Evolutionary conservation across 1,140 invertebrate species (phyloP).

Genomic region (Drosophila dunni): DNA sequence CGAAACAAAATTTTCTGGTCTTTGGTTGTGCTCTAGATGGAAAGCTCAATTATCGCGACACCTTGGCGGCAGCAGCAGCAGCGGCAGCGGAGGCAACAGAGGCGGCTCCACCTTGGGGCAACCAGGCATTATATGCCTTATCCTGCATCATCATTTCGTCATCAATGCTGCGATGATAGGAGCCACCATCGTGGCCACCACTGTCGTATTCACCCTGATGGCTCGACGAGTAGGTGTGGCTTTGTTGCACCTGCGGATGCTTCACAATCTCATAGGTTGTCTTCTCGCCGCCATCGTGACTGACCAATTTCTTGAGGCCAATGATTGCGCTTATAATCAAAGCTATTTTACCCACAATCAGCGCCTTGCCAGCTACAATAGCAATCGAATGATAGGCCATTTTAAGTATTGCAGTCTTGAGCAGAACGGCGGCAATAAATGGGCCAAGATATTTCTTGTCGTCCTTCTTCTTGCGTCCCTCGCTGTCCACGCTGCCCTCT

Average conservation of each 20-base stretch:
- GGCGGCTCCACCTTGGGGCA: slow-evolving; percentile 56
- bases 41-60: slow-evolving; percentile 51
- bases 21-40: slow-evolving; percentile 61
- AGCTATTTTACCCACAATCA: slow-evolving; percentile 87
- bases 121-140: slow-evolving; percentile 86
- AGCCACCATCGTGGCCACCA: slow-evolving; percentile 85
- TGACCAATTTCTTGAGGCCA: slow-evolving; percentile 90
- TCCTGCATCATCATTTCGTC: slow-evolving; percentile 87
- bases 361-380: slow-evolving; percentile 89
- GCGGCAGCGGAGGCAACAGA: slow-evolving; percentile 6
- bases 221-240: slow-evolving; percentile 90
- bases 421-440: slow-evolving; percentile 87
- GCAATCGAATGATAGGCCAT: slow-evolving; percentile 91
- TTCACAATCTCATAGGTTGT: slow-evolving; percentile 94
- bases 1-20: slow-evolving; percentile 36
- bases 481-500: slow-evolving; percentile 50
- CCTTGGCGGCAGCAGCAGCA: slow-evolving; percentile 41
- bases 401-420: slow-evolving; percentile 89
- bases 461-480: slow-evolving; percentile 87
- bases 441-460: slow-evolving; percentile 87
- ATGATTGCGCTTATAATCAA: slow-evolving; percentile 90
- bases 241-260: slow-evolving; percentile 91
- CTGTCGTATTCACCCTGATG: slow-evolving; percentile 89
- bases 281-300: slow-evolving; percentile 88
- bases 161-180: slow-evolving; percentile 87